A percentile compares a stretch with the other conserved stretches of the same genome.
phyloP scores from a whole-genome alignment of 1,140 invertebrate genomes.

The Pristionchus pacificus region DNA sequence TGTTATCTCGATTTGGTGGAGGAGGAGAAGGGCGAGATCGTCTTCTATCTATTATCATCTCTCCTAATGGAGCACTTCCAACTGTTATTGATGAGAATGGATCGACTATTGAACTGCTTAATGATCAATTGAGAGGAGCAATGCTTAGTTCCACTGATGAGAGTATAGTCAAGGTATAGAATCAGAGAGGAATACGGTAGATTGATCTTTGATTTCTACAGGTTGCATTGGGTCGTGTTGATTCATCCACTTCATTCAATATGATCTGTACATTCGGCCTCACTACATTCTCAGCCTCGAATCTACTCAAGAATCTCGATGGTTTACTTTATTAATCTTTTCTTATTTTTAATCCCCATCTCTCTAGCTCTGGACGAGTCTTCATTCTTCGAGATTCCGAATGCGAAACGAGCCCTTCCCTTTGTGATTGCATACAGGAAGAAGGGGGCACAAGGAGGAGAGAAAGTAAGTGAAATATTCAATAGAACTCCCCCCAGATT shows the following conservation, averaged over 20 bases:
- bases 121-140: background rate
- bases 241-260: background rate
- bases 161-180: background rate
- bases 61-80: background rate
- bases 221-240: background rate
- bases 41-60: background rate
- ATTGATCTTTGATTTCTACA: background rate
- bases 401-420: background rate
- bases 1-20: background rate
- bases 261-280: background rate
- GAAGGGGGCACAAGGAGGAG: background rate
- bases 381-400: background rate
- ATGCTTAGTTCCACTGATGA: background rate
- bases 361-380: background rate
- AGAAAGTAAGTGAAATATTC: background rate
- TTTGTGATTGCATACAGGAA: background rate
- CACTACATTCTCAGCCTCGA: background rate
- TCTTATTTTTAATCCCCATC: background rate
- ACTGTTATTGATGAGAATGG: background rate
- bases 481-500: no score
- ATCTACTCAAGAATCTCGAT: background rate
- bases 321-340: background rate
- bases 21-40: background rate
- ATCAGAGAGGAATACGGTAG: background rate
- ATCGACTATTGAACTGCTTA: background rate